phyloP scores from a whole-genome alignment of 2,797 vertebrate species.

The Labeo calbasu region DNA sequence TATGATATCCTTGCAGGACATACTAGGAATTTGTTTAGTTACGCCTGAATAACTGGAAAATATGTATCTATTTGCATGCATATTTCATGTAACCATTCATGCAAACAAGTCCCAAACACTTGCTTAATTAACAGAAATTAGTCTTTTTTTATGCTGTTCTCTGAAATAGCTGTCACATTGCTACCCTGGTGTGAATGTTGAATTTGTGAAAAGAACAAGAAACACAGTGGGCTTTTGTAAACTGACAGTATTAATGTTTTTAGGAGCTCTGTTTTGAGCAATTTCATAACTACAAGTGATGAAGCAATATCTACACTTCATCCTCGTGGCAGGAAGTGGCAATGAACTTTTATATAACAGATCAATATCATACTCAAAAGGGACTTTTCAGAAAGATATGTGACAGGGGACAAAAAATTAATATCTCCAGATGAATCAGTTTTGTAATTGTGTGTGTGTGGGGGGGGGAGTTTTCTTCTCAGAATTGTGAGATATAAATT shows the following conservation, averaged over 20 bases:
- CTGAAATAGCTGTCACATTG: conserved; percentile 17
- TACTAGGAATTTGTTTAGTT: not conserved
- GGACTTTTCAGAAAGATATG: conserved; percentile 21
- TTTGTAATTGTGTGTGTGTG: not conserved
- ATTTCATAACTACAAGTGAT: conserved; percentile 38
- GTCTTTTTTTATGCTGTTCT: not conserved
- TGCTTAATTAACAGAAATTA: conserved; percentile 34
- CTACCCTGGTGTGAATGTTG: conserved; percentile 6
- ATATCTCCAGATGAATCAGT: conserved; percentile 13
- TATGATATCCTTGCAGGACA: not conserved
- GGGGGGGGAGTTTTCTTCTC: no score
- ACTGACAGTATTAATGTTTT: conserved; percentile 29
- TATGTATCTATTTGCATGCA: conserved; percentile 11
- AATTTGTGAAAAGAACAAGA: not conserved
- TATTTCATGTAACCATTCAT: conserved; percentile 26
- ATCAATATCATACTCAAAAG: conserved; percentile 50
- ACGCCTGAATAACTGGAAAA: not conserved
- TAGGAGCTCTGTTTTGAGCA: conserved; percentile 21
- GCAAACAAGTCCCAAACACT: conserved; percentile 24
- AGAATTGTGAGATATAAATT: no score
- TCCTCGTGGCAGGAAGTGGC: conserved; percentile 38
- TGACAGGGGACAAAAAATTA: conserved; percentile 3
- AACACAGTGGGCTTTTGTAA: conserved; percentile 9
- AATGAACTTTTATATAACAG: conserved; percentile 46
- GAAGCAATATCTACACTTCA: conserved; percentile 36